Base-by-base conservation (phyloP, 2,113 vertebrate genomes). In the Limnothrissa miodon region DNA sequence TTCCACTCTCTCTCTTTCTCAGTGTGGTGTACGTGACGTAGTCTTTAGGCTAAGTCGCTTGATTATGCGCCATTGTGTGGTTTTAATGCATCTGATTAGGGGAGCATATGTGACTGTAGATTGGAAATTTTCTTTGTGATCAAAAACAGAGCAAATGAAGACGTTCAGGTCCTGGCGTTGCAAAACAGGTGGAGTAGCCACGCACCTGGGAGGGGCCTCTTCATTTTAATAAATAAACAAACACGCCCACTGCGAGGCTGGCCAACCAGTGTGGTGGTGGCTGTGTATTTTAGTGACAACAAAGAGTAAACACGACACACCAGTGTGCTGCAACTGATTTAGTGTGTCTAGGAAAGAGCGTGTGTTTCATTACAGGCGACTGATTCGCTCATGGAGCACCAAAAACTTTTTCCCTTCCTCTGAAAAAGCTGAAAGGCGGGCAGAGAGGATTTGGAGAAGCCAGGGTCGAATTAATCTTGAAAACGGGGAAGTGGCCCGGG, bases 291-390 rank as follows among this genome's bases (percentile, higher is more conserved):
- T 82, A 91, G 83, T 74, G 89, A 90, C 88, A 89, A 88, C 88
- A 83, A 53, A 86, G 81, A 88, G 86, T 89, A 90, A 91, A 87
- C 89, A 89, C 80, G 87, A 89, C 84, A 89, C 82, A 88, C 90
- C 4, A 87, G 84, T 86, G 53, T 74, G 74, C 87, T 87, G 85
- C 87, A 87, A 87, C 86, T 88, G 88, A 88, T 90, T 90, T 85
- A 84, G 81, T 87, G 84, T 84, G 85, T 80, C 62, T 15, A 83
- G 90, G 86, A 91, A 90, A 89, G 78, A 88, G 88, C 84, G 83
- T 89, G 85, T 81, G 2, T 90, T 90, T 89, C 87, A 90, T 92
- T 90, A 91, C 29, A 70, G 29, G 33, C 13, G 66, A 29, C 78
- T 62, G 15, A 78, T 83, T 90, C 17, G 82, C 84, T 90, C 89